Evolutionary conservation across 2,888 invertebrate species (phyloP).

Genomic region (Schrankia costaestrigalis): DNA sequence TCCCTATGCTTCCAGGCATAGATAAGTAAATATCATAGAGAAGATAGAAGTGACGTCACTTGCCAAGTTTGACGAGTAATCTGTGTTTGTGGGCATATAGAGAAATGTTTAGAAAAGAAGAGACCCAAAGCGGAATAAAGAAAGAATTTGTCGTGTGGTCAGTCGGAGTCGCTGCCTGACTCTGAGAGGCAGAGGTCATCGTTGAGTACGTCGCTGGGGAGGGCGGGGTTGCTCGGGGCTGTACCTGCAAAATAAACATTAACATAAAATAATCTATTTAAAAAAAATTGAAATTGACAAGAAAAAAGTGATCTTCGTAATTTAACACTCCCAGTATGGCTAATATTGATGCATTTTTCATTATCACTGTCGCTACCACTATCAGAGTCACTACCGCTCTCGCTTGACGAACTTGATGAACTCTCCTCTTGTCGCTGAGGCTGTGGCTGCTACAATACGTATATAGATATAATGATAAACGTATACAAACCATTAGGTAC

Average conservation of each 20-base stretch:
- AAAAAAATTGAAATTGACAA: too few relatives aligned
- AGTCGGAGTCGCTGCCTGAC: constrained; percentile 90
- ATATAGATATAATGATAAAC: too few relatives aligned
- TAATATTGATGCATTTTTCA: too few relatives aligned
- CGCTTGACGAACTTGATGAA: too few relatives aligned
- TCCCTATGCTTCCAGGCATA: constrained; percentile 6
- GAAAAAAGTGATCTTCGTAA: too few relatives aligned
- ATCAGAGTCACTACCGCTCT: too few relatives aligned
- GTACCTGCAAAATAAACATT: constrained; percentile 35
- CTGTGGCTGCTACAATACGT: too few relatives aligned
- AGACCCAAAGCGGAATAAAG: constrained; percentile 37
- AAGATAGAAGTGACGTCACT: constrained; percentile 16
- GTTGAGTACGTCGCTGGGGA: constrained; percentile 85
- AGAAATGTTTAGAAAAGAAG: constrained; percentile 26
- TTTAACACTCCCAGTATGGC: too few relatives aligned
- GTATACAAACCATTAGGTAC: too few relatives aligned
- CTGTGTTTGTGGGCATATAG: constrained; percentile 22
- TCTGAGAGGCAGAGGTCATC: constrained; percentile 93
- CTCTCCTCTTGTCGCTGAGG: too few relatives aligned
- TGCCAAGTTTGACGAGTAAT: constrained; percentile 35
- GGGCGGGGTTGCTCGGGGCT: constrained; percentile 47
- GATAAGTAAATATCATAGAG: constrained; percentile 7
- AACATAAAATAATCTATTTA: too few relatives aligned
- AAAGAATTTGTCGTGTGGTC: constrained; percentile 52
- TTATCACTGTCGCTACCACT: too few relatives aligned